Evolutionary conservation across 2,113 vertebrate species (phyloP).

Genomic region (Gorsachius goisagi): DNA sequence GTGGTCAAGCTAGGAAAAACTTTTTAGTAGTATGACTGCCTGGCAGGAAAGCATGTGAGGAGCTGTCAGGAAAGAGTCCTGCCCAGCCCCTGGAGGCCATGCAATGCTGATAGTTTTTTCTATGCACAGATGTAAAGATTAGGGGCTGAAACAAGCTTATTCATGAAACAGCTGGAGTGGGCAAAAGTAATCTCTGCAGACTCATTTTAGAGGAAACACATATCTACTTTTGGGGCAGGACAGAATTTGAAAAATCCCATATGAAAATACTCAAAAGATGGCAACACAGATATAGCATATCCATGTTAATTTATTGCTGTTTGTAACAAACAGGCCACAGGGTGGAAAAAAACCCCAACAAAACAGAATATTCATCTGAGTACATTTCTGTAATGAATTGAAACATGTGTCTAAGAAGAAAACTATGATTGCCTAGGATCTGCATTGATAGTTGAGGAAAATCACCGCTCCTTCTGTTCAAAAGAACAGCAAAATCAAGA

Average conservation of each 20-base stretch:
- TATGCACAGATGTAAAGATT: not conserved
- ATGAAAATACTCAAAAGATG: not conserved
- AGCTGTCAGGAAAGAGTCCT: not conserved
- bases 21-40: not conserved
- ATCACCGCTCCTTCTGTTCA: not conserved
- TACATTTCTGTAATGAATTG: not conserved
- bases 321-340: not conserved
- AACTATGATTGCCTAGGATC: not conserved
- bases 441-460: not conserved
- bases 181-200: not conserved
- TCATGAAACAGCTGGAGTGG: not conserved
- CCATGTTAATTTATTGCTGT: not conserved
- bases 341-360: accelerated
- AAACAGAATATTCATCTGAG: not conserved
- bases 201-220: not conserved
- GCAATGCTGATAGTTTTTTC: not conserved
- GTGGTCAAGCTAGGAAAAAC: not conserved
- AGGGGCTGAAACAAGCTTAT: not conserved
- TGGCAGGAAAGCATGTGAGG: not conserved
- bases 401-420: not conserved
- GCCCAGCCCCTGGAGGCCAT: not conserved
- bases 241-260: not conserved
- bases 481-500: not conserved
- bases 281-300: not conserved
- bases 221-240: not conserved